Evolutionary conservation across 1,140 invertebrate species (phyloP), one percentile per base, ranked within the genome.

Genomic region (Saccostrea cuccullata): DNA sequence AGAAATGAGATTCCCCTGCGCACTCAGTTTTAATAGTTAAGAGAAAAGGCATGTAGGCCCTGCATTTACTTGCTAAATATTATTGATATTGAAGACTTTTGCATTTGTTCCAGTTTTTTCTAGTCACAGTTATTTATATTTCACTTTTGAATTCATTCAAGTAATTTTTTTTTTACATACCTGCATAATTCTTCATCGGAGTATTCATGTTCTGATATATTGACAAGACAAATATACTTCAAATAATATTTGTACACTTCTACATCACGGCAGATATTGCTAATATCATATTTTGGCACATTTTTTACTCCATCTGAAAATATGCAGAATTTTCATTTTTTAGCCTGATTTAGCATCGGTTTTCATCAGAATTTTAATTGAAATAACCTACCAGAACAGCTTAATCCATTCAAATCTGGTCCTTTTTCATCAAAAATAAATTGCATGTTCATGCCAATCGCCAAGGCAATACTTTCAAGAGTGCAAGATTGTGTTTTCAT

Each of bases 201-300:
- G 30, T 73, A 8, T 73, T 26, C 13, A 26, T 36, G 30, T 26
- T 73, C 70, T 30, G 70, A 36, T 26, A 17, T 3, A 36, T 73
- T 73, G 4, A 73, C 70, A 13, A 15, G 13, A 30, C 70, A 73
- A 9, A 11, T 73, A 23, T 73, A 73, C 13, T 73, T 73, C 6
- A 26, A 8, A 2, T 73, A 26, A 30, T 73, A 73, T 13, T 26
- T 36, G 26, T 73, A 73, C 26, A 73, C 23, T 73, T 73, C 70
- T 36, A 30, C 70, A 26, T 73, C 23, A 15, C 70, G 23, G 70
- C 55, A 56, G 13, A 55, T 15, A n/a, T 83, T 56, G 15, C 30
- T 55, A 83, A 83, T 6, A 83, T 83, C 40, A 47, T n/a, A 30
- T 55, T 83, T n/a, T 83, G 55, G 82, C n/a, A 83, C n/a, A 55